These are phyloP conservation scores for Lophura nycthemera DNA, from an alignment of 2,113 vertebrate genomes.

Conservation along the genomic window DNA sequence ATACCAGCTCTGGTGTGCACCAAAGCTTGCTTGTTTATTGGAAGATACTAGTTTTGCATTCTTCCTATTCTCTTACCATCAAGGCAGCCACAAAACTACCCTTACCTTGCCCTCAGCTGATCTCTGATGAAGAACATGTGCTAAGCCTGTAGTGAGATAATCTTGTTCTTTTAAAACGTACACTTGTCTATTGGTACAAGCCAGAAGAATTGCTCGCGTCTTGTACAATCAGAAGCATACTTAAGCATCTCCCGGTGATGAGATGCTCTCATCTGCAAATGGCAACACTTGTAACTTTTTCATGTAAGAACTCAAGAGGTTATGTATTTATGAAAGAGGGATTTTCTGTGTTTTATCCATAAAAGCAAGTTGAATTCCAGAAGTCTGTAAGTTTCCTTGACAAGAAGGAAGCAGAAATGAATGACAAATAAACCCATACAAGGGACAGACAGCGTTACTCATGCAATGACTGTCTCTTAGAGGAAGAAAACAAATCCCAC, in stretches of 20 bases:
- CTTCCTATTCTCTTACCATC: not conserved
- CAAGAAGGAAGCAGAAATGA: conserved; percentile 58
- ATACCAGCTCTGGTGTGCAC: not conserved
- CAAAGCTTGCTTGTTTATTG: not conserved
- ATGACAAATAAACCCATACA: conserved; percentile 26
- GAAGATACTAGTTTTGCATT: not conserved
- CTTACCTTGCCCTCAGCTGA: not conserved
- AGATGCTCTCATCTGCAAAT: not conserved
- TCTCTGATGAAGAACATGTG: not conserved
- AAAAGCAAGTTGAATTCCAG: not conserved
- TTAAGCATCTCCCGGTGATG: not conserved
- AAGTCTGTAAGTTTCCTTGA: conserved; percentile 30
- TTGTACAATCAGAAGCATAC: not conserved
- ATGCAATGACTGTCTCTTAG: conserved; percentile 30
- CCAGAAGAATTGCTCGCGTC: not conserved
- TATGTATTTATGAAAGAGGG: fast-evolving
- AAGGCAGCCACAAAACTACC: not conserved
- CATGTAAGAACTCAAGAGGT: not conserved
- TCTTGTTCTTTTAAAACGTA: not conserved
- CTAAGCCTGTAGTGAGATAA: not conserved
- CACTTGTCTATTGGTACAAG: not conserved
- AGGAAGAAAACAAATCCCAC: not conserved
- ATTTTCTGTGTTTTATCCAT: not conserved
- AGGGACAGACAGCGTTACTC: conserved; percentile 34
- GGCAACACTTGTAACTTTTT: not conserved